Evolutionary conservation across 2,797 vertebrate species (phyloP).

Genomic region (Pseudochaenichthys georgianus): DNA sequence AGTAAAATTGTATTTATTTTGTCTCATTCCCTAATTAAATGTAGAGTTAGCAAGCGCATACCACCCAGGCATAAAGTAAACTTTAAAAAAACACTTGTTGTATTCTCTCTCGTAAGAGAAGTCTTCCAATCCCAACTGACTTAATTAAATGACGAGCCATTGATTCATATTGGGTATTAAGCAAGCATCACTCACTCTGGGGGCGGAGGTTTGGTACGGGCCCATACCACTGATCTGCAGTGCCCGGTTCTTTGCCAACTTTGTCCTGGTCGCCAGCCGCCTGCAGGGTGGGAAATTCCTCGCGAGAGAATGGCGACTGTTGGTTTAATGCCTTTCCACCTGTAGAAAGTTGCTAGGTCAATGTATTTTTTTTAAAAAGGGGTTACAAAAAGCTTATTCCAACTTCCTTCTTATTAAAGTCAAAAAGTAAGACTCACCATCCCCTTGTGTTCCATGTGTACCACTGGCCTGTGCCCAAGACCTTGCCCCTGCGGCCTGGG

Average conservation of each 20-base stretch:
- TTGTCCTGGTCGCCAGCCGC: constrained; percentile 98
- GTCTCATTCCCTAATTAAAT: not conserved
- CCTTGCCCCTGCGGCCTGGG: constrained; percentile 92
- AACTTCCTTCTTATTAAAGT: not conserved
- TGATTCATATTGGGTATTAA: constrained; percentile 22
- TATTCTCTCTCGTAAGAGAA: not conserved
- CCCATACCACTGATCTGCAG: constrained; percentile 98
- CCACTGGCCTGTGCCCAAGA: constrained; percentile 97
- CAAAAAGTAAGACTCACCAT: constrained; percentile 85
- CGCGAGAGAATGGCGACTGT: constrained; percentile 98
- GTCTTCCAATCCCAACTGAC: constrained; percentile 4
- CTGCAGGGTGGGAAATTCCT: constrained; percentile 99
- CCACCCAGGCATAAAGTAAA: not conserved
- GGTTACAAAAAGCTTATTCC: not conserved
- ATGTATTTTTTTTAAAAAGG: not conserved
- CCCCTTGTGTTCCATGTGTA: constrained; percentile 95
- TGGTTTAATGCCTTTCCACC: constrained; percentile 98
- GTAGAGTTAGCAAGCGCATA: not conserved
- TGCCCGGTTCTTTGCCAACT: constrained; percentile 96
- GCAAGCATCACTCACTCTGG: constrained; percentile 86
- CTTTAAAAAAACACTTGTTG: not conserved
- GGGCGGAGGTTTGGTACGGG: constrained; percentile 99
- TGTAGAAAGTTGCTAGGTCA: constrained; percentile 50
- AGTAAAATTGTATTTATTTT: not conserved
- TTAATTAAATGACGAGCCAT: not conserved